Evolutionary conservation across 2,888 invertebrate species (phyloP).

Genomic region (Julus scanicus): DNA sequence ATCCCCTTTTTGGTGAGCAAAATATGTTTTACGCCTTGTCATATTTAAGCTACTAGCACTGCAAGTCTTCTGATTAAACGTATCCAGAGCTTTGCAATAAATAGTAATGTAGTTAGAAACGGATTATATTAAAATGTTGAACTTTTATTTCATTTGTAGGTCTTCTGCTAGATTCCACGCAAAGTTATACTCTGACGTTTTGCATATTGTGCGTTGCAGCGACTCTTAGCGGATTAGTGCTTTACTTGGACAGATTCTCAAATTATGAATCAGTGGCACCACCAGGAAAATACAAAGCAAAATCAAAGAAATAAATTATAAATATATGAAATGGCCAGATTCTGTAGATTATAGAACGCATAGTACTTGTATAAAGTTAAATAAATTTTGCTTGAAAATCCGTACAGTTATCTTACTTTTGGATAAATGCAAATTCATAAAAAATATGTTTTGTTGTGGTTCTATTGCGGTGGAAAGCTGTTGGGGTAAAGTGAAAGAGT

Average conservation of each 20-base stretch:
- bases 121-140: background rate
- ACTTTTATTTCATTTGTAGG: constrained; percentile 65
- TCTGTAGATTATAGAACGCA: background rate
- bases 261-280: constrained; percentile 25
- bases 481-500: too few relatives aligned
- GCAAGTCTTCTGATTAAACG: background rate
- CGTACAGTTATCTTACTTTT: too few relatives aligned
- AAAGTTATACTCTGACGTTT: constrained; percentile 78
- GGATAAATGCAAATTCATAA: too few relatives aligned
- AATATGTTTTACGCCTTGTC: background rate
- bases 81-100: background rate
- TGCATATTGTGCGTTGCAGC: constrained; percentile 73
- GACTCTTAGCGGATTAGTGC: constrained; percentile 33
- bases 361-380: too few relatives aligned
- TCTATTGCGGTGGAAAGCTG: too few relatives aligned
- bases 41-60: too few relatives aligned
- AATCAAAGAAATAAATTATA: background rate
- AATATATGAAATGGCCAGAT: background rate
- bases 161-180: constrained; percentile 75
- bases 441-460: too few relatives aligned
- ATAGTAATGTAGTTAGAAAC: background rate
- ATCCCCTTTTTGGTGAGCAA: constrained; percentile 75
- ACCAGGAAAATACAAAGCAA: background rate
- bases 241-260: constrained; percentile 52
- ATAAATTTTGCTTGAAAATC: too few relatives aligned